phyloP scores from a whole-genome alignment of 2,113 vertebrate genomes.

The pig (Sus scrofa) region T2T-Sscrofa CM000826.6:153937501-153938000 shows the following conservation, averaged over 20 bases:
- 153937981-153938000: no score
- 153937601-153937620: no score
- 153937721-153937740: background rate
- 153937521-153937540: no score
- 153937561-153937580: no score
- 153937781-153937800: background rate
- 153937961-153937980: background rate
- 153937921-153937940: background rate
- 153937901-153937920: no score
- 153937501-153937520: no score
- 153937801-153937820: fast-evolving
- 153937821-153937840: fast-evolving
- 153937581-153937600: no score
- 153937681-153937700: background rate
- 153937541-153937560: no score
- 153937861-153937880: background rate
- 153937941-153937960: background rate
- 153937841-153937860: fast-evolving
- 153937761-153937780: background rate
- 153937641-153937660: background rate
- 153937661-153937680: background rate
- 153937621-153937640: no score
- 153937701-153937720: background rate
- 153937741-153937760: background rate
- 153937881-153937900: no score